Evolutionary conservation across 2,797 vertebrate genomes (phyloP), one percentile per base, ranked within the genome.

Genomic region (Telmatherina bonti): DNA sequence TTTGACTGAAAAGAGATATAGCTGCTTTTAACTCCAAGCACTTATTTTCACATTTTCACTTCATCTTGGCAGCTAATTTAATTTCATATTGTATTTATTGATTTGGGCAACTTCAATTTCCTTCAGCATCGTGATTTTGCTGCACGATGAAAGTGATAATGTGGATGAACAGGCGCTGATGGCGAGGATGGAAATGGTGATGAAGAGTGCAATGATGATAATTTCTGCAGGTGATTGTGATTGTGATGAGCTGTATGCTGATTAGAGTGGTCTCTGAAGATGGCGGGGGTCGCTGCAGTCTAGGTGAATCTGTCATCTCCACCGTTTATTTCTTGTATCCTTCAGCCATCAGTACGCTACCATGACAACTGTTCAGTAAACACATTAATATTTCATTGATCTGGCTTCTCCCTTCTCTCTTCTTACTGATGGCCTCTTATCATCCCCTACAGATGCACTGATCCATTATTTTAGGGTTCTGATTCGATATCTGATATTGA

Each of bases 341-440:
- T 58, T 22, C 52, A 52, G 52, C 75, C 77, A 63, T 79, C 78
- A 71, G 78, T 53, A 79, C 85, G 88, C 75, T 82, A 91, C 91
- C 93, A 84, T 92, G 94, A 93, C 81, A 83, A 64, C 91, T 82
- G 90, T 91, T 93, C 76, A 93, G 92, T 95, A 95, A 95, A 95
- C 95, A 93, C 92, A 93, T 96, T 96, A 93, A 94, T 95, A 94
- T 96, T 96, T 95, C 93, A 95, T 95, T 92, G 94, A 92, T 92
- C 67, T 79, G 71, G 90, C 83, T 85, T 93, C 93, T 92, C 91
- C 63, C 59, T 64, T 72, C 84, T 79, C 82, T 80, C 77, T 77
- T 72, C 72, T 82, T 74, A 74, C 70, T 67, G 70, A 70, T 26
- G 36, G 74, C 74, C 86, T 86, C 84, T 87, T 84, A 85, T 87